Base-by-base conservation (phyloP, 2,797 vertebrate genomes). In the Hipposideros larvatus region DNA sequence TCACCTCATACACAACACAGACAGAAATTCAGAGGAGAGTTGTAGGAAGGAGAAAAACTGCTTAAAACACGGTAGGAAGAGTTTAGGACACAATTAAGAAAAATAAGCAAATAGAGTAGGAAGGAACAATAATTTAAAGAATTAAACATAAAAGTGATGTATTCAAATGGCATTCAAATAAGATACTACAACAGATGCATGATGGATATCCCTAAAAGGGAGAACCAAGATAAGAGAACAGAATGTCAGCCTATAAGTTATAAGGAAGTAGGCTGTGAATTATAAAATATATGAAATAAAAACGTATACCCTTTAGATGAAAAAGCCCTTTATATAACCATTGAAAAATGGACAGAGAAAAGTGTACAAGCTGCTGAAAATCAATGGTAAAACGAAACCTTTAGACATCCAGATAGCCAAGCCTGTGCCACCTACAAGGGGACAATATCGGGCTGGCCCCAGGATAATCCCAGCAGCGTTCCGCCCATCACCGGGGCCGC, bases 401-500 rank as follows among this genome's bases (percentile, higher is more conserved):
- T 92, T 41, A n/a, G 22, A 53, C 14, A 4, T 63, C 7, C 24
- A 16, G 43, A 61, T n/a, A 53, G 34, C 73, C 71, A 34, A 48
- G 28, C 21, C 48, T 4, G 53, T 15, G 46, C 31, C 13, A 37
- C 15, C 11, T 87, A 13, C 28, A 13, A 26, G 21, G 63, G 31
- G 15, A 74, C 59, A 9, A 2, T 11, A 18, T 1, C 48, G 4
- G n/a, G 14, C 59, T 11, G 15, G 3, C 4, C 18, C 21, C 4
- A 0, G 28, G 63, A 16, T 21, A 15, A 37, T 0, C 11, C 31
- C 4, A 78, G 28, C 9, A 28, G 11, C 10, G 7, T 1, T 28
- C 63, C 46, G 3, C 18, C 2, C 1, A 4, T 43, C 26, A 7
- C 8, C 21, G 46, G 6, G 24, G 24, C 31, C 14, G 14, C 0